Evolutionary conservation across 2,888 invertebrate species (phyloP), one percentile per base, ranked within the genome.

Genomic region (Hylaea fasciaria): DNA sequence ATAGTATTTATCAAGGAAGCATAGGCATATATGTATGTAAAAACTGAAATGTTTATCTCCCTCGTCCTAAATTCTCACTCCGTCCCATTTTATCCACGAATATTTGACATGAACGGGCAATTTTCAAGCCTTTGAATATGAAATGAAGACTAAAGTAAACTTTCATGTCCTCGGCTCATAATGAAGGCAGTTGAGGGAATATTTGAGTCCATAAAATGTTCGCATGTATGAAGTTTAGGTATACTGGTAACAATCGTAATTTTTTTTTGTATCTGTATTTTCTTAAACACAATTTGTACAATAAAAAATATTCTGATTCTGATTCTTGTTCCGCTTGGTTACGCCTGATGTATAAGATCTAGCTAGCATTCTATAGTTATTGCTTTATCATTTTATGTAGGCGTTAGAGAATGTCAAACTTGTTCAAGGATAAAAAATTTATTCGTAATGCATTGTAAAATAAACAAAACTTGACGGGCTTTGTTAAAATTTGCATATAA

Each of bases 51-150:
- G 17, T 37, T 37, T n/a, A 37, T 40, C 8, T 14, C 29, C n/a
- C 8, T 14, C 29, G 7, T 13, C 13, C 8, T 13, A 29, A 13
- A 40, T 41, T 43, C 16, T 8, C 32, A 12, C 32, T 12, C 16
- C 11, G 29, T n/a, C 16, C 12, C 43, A 14, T 51, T 16, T n/a
- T 32, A 16, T 2, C 9, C 16, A 8, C 32, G 43, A 17, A 44
- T 48, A 50, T 45, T 56, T 55, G 29, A 55, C 39, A 44, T 55
- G 16, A 55, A 44, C 39, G 17, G 1, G 52, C 56, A 59, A 59
- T 55, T 64, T 63, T 46, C 28, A 13, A 17, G 43, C 29, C 32
- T 47, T 32, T 54, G 55, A 47, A 61, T 51, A 51, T 39, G 51
- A 55, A 51, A 58, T 58, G 40, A 46, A 41, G 51, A 41, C 44